These are phyloP conservation scores for Protomyctophum bolini DNA, from an alignment of 2,113 vertebrate genomes.

Conservation along the genomic window DNA sequence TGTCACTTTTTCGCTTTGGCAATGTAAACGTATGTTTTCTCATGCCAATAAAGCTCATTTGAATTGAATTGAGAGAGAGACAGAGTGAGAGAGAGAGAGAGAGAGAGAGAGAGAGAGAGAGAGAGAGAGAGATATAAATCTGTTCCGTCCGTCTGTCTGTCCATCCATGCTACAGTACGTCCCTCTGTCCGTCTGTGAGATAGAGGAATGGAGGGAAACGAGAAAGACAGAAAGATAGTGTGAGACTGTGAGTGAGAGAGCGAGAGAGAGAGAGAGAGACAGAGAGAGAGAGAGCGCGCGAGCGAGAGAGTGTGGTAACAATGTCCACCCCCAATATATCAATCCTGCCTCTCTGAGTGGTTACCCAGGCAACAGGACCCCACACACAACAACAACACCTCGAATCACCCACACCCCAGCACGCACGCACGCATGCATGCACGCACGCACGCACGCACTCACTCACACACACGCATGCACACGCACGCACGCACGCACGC, in stretches of 20 bases:
- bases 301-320: slow-evolving; percentile 48
- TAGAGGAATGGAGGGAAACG: not conserved
- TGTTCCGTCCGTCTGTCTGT: slow-evolving; percentile 3
- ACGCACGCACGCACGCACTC: slow-evolving; percentile 37
- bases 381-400: slow-evolving; percentile 62
- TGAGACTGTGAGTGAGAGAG: not conserved
- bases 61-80: too few relatives aligned
- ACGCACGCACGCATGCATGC: not conserved
- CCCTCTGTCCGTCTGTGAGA: slow-evolving; percentile 42
- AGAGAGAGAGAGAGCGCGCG: slow-evolving; percentile 46
- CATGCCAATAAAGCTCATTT: too few relatives aligned
- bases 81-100: too few relatives aligned
- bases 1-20: too few relatives aligned
- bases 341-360: slow-evolving; percentile 50
- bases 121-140: too few relatives aligned
- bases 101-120: too few relatives aligned
- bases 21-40: too few relatives aligned
- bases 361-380: slow-evolving; percentile 70
- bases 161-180: slow-evolving; percentile 10
- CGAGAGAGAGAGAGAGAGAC: slow-evolving; percentile 24
- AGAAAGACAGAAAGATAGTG: not conserved
- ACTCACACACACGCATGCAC: slow-evolving; percentile 30
- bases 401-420: slow-evolving; percentile 43
- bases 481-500: slow-evolving; percentile 33
- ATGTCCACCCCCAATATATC: slow-evolving; percentile 69